Evolutionary conservation across 2,888 invertebrate species (phyloP), one percentile per base, ranked within the genome.

Genomic region (Patella caerulea): DNA sequence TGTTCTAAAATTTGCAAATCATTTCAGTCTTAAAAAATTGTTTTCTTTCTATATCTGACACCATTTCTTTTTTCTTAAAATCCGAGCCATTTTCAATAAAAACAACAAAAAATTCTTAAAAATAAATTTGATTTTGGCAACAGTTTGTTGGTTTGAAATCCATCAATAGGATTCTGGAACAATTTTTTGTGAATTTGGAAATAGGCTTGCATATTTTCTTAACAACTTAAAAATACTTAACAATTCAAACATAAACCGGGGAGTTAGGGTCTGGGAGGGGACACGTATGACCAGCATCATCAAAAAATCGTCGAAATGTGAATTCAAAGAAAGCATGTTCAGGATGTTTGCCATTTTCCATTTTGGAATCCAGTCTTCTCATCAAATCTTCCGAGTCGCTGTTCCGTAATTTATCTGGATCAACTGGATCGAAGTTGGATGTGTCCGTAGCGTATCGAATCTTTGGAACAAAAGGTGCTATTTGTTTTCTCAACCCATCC

Each of bases 311-410:
- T 83, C 99, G 94, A 93, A 99, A 99, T 69, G 99, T 99, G 93
- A 99, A 99, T 93, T 99, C 99, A 92, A 98, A 98, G 94, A 99
- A 99, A 78, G 98, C 99, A 91, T 98, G 98, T 93, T 97, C 98
- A 1, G 93, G 93, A 83, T 96, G 95, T 78, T 91, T 91, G 73
- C 90, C 90, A 29, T 29, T 29, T 29, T 29, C 29, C 29, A 29
- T 29, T 29, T 29, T 29, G 29, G 29, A 29, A 29, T 29, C 29
- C 29, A 29, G 29, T 29, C 29, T 29, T 29, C 85, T 83, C 29
- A 79, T 81, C 73, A 85, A 85, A n/a, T 87, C 86, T 53, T 88
- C 88, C 0, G 86, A 84, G 79, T 88, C 88, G 79, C 84, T 84
- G 53, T 84, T 83, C 72, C 82, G 73, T 82, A 90, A 82, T 86